Evolutionary conservation across 2,113 vertebrate species (phyloP).

Genomic region (Psilopogon haemacephalus): DNA sequence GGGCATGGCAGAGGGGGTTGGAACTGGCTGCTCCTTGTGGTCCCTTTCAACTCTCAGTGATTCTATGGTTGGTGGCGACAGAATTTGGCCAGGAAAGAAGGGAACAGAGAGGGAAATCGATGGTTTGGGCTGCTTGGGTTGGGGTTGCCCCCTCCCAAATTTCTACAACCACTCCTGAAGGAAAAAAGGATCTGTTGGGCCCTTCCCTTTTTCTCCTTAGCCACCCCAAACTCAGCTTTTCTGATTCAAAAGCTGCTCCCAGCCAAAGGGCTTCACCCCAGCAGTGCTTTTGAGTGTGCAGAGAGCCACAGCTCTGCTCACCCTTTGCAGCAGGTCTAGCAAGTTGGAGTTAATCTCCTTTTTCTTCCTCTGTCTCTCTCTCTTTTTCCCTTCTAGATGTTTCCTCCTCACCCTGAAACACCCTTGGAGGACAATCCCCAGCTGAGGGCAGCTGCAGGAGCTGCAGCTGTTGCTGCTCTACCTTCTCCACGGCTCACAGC

Average conservation of each 20-base stretch:
- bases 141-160: not conserved
- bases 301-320: not conserved
- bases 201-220: not conserved
- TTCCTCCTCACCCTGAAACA: not conserved
- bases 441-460: not conserved
- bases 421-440: not conserved
- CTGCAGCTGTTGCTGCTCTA: not conserved
- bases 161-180: not conserved
- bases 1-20: too few species aligned
- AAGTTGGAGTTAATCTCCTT: not conserved
- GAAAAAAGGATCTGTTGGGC: not conserved
- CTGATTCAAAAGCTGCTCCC: not conserved
- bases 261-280: not conserved
- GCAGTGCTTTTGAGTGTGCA: fast-evolving
- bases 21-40: too few species aligned
- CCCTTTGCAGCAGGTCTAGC: not conserved
- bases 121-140: too few species aligned
- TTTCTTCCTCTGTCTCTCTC: not conserved
- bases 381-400: not conserved
- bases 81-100: not conserved
- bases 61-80: too few species aligned
- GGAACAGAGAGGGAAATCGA: not conserved
- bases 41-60: too few species aligned
- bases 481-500: not conserved
- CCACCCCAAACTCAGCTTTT: not conserved